Evolutionary conservation across 2,113 vertebrate species (phyloP).

Genomic region (Melanocharis versteri): DNA sequence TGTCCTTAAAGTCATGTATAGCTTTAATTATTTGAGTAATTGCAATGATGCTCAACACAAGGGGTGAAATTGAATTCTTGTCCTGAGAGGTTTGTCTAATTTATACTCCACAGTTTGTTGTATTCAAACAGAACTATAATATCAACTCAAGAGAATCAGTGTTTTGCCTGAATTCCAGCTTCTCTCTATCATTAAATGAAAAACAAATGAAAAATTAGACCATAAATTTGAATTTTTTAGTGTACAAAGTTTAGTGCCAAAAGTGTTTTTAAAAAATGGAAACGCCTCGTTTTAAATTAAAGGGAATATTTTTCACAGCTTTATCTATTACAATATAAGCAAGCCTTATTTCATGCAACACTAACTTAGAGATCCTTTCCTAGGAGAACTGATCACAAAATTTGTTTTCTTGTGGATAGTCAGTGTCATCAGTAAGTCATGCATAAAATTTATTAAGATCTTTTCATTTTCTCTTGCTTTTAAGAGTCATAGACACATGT

Average conservation of each 20-base stretch:
- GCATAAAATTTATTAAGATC: neutral
- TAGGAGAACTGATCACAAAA: conserved; percentile 6
- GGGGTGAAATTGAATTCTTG: neutral
- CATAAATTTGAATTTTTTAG: neutral
- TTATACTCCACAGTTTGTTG: neutral
- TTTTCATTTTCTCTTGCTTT: neutral
- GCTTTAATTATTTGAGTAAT: neutral
- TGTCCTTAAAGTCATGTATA: neutral
- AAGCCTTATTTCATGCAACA: conserved; percentile 33
- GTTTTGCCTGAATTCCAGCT: neutral
- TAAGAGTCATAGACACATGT: neutral
- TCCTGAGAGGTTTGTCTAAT: neutral
- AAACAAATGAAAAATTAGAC: neutral
- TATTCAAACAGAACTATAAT: neutral
- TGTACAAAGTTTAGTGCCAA: neutral
- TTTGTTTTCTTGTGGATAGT: conserved; percentile 34
- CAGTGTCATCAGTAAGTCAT: neutral
- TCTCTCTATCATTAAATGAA: neutral
- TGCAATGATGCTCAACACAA: neutral
- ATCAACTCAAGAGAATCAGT: neutral
- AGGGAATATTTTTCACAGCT: neutral
- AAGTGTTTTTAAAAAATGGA: neutral
- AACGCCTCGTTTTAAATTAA: neutral
- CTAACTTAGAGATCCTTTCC: neutral
- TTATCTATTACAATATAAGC: neutral